Percentiles rank a stretch among this genome's conserved stretches.
Conservation (phyloP, 1,140 invertebrate species). For the Ips nitidus region DNA sequence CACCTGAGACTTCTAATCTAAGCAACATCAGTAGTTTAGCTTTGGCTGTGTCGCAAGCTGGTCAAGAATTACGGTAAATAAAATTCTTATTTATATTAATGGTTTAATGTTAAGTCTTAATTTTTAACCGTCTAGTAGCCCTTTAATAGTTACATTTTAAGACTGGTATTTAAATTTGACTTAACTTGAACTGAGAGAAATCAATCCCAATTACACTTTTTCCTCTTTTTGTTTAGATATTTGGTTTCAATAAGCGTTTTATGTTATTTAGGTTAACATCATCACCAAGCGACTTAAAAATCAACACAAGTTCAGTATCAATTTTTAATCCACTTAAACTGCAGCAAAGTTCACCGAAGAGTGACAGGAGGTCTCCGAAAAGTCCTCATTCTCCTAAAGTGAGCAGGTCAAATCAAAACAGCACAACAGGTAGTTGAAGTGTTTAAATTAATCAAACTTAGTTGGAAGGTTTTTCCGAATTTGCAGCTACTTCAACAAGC, state of each 20-base stretch:
- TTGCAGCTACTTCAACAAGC: neutral
- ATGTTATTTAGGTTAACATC: neutral
- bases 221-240: neutral
- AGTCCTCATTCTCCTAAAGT: slow-evolving; percentile 47
- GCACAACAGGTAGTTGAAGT: neutral
- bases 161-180: neutral
- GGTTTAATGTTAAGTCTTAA: neutral
- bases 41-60: neutral
- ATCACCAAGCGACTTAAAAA: slow-evolving; percentile 6
- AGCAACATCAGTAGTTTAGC: slow-evolving; percentile 40
- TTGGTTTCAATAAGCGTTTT: neutral
- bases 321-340: slow-evolving; percentile 51
- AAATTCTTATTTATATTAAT: neutral
- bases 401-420: neutral
- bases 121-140: too few species aligned
- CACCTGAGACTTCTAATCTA: slow-evolving; percentile 54
- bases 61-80: slow-evolving; percentile 28
- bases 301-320: slow-evolving; percentile 32
- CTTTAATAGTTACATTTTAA: too few species aligned
- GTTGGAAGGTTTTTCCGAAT: neutral
- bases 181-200: neutral
- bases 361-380: slow-evolving; percentile 47
- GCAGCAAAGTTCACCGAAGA: slow-evolving; percentile 48
- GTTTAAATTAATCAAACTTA: neutral
- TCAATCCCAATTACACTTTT: too few species aligned